Conservation (phyloP, 2,113 vertebrate genomes). For the Spermophilus dauricus region DNA sequence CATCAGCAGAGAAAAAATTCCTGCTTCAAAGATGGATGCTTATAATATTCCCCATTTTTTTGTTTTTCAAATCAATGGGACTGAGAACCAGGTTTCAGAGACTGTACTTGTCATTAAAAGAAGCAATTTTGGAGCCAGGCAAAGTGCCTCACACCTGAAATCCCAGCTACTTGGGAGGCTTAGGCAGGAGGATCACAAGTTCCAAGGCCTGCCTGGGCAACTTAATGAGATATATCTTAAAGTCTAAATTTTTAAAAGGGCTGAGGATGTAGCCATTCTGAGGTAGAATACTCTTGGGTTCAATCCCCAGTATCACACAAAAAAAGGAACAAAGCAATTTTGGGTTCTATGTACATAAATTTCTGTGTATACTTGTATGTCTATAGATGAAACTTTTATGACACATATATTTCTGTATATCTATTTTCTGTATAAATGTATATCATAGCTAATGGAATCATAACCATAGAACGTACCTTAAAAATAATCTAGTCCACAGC, state of each 20-base stretch:
- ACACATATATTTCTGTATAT: not conserved
- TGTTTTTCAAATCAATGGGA: conserved; percentile 24
- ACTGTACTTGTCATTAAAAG: not conserved
- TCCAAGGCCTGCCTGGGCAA: not conserved
- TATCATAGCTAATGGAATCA: not conserved
- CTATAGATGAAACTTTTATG: not conserved
- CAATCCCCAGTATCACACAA: not conserved
- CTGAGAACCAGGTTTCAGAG: conserved; percentile 16
- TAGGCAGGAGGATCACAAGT: not conserved
- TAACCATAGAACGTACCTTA: not conserved
- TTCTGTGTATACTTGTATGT: not conserved
- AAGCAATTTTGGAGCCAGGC: not conserved
- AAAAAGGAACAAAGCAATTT: not conserved
- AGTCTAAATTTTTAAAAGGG: too few species aligned
- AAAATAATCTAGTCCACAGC: not conserved
- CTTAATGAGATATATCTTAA: not conserved
- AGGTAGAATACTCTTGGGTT: not conserved
- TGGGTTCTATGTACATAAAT: not conserved
- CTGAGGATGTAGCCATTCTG: too few species aligned
- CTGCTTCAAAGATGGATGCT: not conserved
- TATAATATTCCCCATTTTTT: not conserved
- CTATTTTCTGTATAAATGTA: not conserved
- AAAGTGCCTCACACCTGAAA: not conserved
- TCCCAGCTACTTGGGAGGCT: not conserved
- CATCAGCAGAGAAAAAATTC: not conserved